A percentile compares a stretch with the other conserved stretches of the same genome.
Evolutionary conservation across 92 coral and sea anemone genomes (phyloP).

Genomic region (Pocillopora grandis): DNA sequence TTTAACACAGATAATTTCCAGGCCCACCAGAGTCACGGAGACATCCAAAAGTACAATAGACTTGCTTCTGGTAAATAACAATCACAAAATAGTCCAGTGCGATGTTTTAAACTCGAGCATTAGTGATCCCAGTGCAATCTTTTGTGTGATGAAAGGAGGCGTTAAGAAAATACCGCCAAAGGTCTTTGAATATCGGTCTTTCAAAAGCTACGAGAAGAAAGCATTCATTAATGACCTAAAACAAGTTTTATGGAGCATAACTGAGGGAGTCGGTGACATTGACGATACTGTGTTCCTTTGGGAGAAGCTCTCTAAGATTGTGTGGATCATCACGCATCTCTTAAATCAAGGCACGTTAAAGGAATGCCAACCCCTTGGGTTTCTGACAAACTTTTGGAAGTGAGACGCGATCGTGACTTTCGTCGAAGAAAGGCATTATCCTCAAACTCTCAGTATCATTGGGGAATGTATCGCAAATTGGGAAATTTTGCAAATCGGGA

Average conservation of each 20-base stretch:
- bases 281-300: conserved; percentile 41
- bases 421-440: conserved; percentile 25
- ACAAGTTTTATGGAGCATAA: conserved; percentile 25
- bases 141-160: conserved; percentile 29
- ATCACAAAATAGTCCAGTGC: conserved; percentile 26
- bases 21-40: conserved; percentile 48
- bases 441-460: conserved; percentile 26
- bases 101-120: conserved; percentile 34
- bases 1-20: conserved; percentile 22
- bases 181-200: conserved; percentile 27
- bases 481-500: conserved; percentile 34
- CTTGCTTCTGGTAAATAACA: conserved; percentile 29
- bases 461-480: conserved; percentile 31
- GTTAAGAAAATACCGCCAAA: conserved; percentile 34
- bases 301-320: conserved; percentile 34
- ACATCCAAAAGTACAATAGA: conserved; percentile 39
- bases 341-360: conserved; percentile 18
- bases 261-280: conserved; percentile 23
- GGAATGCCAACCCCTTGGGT: conserved; percentile 46
- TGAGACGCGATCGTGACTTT: conserved; percentile 37
- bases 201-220: conserved; percentile 17
- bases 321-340: not conserved
- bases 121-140: conserved; percentile 16
- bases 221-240: conserved; percentile 13
- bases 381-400: conserved; percentile 38